Conservation (phyloP, 2,113 vertebrate genomes). For the Pelodiscus sinensis region DNA sequence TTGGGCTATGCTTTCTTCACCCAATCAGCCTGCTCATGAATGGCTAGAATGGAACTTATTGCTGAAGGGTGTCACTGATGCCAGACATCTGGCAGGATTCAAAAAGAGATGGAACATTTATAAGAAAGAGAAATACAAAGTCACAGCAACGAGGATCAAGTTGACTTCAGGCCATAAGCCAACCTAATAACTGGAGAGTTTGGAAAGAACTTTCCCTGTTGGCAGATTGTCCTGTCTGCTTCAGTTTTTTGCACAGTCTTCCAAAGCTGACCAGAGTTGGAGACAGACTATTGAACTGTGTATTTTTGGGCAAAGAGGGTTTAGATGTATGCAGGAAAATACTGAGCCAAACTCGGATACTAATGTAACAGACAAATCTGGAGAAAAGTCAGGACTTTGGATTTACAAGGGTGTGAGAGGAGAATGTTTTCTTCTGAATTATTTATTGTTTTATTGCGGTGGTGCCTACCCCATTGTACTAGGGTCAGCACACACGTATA, state of each 20-base stretch:
- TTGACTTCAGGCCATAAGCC: not conserved
- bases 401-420: not conserved
- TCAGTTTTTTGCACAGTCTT: not conserved
- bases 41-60: not conserved
- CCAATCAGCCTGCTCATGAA: not conserved
- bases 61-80: not conserved
- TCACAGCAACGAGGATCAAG: constrained; percentile 1
- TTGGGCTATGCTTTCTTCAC: not conserved
- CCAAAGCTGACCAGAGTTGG: not conserved
- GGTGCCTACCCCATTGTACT: not conserved
- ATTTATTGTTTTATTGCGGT: not conserved
- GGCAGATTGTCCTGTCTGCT: not conserved
- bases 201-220: not conserved
- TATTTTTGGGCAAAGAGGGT: not conserved
- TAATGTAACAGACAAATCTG: not conserved
- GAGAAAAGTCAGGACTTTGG: not conserved
- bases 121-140: not conserved
- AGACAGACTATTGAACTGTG: accelerated
- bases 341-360: not conserved
- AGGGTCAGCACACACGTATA: accelerated
- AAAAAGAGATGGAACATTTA: not conserved
- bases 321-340: accelerated
- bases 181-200: not conserved
- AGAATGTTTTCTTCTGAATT: not conserved
- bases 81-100: not conserved